Evolutionary conservation across 2,888 invertebrate species (phyloP).

Genomic region (Drosophila anceps): DNA sequence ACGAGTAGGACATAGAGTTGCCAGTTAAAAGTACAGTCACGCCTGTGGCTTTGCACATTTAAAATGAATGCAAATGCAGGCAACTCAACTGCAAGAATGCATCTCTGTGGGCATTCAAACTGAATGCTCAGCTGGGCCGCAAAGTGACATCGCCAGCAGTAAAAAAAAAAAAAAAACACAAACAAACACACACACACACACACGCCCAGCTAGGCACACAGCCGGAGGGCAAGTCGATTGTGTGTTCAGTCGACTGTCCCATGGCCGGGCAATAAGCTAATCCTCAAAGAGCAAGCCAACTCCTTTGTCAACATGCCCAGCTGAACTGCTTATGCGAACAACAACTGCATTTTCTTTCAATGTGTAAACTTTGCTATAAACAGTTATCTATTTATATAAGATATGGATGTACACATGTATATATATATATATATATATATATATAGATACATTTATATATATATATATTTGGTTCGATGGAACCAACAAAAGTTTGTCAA

Average conservation of each 20-base stretch:
- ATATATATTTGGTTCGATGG: neutral
- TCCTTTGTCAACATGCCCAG: conserved; percentile 12
- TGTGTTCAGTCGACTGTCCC: conserved; percentile 14
- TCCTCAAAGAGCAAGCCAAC: conserved; percentile 21
- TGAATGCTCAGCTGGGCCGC: conserved; percentile 42
- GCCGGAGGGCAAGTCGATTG: conserved; percentile 3
- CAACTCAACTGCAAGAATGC: conserved; percentile 5
- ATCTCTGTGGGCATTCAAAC: conserved; percentile 33
- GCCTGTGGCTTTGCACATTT: conserved; percentile 18
- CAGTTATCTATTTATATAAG: conserved; percentile 11
- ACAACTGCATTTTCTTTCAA: neutral
- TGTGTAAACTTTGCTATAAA: neutral
- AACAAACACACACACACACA: neutral
- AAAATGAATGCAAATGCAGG: conserved; percentile 33
- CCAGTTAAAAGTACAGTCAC: conserved; percentile 37
- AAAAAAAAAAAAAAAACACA: neutral
- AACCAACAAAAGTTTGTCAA: neutral
- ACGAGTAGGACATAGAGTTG: neutral
- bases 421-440: too few relatives aligned
- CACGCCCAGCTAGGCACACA: neutral
- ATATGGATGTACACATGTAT: neutral
- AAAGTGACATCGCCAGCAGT: conserved; percentile 39
- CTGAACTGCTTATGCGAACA: neutral
- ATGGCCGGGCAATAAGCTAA: conserved; percentile 35
- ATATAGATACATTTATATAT: too few relatives aligned